A percentile compares a stretch with the other conserved stretches of the same genome.
These are phyloP conservation scores for Lepus europaeus DNA, from an alignment of 2,113 vertebrate genomes.

Conservation along the genomic window DNA sequence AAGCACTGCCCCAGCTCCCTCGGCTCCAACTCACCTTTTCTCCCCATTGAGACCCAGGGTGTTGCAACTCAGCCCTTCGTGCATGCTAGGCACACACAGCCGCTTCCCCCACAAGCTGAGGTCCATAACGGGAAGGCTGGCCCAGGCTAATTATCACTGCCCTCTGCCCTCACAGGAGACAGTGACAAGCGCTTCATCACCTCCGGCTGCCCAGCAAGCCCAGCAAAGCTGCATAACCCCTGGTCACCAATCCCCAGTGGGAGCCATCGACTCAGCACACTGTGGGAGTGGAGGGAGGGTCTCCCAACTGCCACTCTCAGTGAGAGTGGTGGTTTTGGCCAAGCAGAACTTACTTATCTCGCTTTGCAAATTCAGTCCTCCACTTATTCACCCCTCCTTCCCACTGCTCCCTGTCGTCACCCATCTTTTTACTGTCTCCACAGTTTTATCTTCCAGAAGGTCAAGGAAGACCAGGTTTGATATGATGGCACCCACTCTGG, in stretches of 20 bases:
- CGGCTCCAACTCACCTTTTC: conserved; percentile 72
- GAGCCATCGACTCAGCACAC: background rate
- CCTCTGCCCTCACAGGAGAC: background rate
- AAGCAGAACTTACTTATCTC: background rate
- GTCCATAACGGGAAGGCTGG: background rate
- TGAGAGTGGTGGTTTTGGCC: background rate
- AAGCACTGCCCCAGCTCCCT: conserved; percentile 62
- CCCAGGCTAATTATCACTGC: conserved; percentile 13
- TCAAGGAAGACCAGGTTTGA: too few relatives aligned
- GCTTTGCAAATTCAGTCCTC: too few relatives aligned
- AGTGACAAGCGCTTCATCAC: conserved; percentile 22
- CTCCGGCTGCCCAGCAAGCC: background rate
- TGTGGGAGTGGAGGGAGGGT: background rate
- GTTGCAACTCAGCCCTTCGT: conserved; percentile 45
- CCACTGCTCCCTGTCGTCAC: too few relatives aligned
- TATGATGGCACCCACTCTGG: too few relatives aligned
- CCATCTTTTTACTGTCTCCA: too few relatives aligned
- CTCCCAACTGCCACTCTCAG: background rate
- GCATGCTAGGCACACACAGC: conserved; percentile 57
- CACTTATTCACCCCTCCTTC: too few relatives aligned
- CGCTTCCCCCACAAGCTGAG: conserved; percentile 24
- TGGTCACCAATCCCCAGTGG: conserved; percentile 36
- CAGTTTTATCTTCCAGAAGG: too few relatives aligned
- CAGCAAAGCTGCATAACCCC: background rate
- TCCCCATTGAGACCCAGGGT: conserved; percentile 54